Evolutionary conservation across 2,888 invertebrate genomes (phyloP).

Genomic region (Cryptus viduatorius): DNA sequence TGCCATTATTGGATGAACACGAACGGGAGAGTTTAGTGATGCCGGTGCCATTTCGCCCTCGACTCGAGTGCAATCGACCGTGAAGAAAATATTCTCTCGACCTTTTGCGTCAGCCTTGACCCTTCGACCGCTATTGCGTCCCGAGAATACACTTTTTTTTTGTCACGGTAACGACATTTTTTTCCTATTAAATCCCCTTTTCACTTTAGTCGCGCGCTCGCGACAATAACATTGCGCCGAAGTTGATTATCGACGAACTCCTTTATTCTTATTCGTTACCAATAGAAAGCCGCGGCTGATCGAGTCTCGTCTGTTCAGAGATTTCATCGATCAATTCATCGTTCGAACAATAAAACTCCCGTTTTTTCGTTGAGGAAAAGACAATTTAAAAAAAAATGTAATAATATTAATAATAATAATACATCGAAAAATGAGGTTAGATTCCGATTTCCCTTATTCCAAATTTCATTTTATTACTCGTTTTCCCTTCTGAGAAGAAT

Average conservation of each 20-base stretch:
- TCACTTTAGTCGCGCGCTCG: background rate
- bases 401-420: background rate
- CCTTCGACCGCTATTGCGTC: constrained; percentile 14
- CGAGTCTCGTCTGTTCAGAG: constrained; percentile 36
- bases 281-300: constrained; percentile 29
- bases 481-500: too few species aligned
- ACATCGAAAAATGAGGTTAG: too few species aligned
- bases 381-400: background rate
- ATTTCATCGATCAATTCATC: constrained; percentile 32
- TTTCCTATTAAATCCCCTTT: background rate
- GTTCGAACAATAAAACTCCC: constrained; percentile 9
- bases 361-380: background rate
- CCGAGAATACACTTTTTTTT: constrained; percentile 28
- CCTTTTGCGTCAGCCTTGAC: constrained; percentile 35
- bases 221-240: background rate
- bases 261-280: constrained; percentile 20
- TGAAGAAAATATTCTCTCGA: constrained; percentile 49
- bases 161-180: background rate
- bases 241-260: constrained; percentile 21
- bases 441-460: background rate
- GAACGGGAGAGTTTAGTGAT: background rate
- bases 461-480: background rate
- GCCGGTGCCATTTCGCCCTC: constrained; percentile 36
- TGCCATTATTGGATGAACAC: constrained; percentile 26
- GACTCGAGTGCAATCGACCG: constrained; percentile 59